Conservation (phyloP, 2,113 vertebrate genomes). For the Camarhynchus parvulus region DNA sequence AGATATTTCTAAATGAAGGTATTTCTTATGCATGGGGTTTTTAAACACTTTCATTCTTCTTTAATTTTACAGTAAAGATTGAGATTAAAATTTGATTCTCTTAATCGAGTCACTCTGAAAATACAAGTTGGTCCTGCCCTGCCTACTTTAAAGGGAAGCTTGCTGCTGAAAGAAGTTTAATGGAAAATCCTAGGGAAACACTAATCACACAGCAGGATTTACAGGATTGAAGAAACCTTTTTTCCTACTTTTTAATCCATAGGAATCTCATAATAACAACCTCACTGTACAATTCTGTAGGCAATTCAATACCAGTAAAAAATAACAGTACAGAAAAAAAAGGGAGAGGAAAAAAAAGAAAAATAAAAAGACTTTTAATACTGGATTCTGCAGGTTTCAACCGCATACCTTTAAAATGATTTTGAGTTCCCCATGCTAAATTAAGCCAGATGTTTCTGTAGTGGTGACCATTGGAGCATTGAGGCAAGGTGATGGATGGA, state of each 20-base stretch:
- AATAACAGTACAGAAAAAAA: not conserved
- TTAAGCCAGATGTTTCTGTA: not conserved
- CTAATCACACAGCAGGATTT: not conserved
- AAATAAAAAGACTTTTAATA: not conserved
- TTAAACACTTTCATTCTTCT: rapidly evolving
- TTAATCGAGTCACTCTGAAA: not conserved
- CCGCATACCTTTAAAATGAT: not conserved
- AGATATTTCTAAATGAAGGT: not conserved
- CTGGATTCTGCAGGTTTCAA: not conserved
- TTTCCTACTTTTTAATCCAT: not conserved
- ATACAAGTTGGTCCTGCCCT: rapidly evolving
- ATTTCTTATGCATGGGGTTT: rapidly evolving
- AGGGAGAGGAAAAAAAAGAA: too few species aligned
- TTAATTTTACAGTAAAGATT: not conserved
- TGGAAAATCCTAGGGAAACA: not conserved
- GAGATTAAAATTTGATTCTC: not conserved
- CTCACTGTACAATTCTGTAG: not conserved
- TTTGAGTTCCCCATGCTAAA: not conserved
- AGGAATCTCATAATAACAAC: not conserved
- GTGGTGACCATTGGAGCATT: rapidly evolving
- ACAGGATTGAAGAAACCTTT: not conserved
- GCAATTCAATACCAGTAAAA: not conserved
- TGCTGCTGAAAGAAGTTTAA: not conserved
- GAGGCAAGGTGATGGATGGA: not conserved
- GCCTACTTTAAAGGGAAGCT: not conserved